A percentile compares a stretch with the other conserved stretches of the same genome.
phyloP scores from a whole-genome alignment of 2,888 invertebrate genomes.

The Drosophila hamatofila region DNA sequence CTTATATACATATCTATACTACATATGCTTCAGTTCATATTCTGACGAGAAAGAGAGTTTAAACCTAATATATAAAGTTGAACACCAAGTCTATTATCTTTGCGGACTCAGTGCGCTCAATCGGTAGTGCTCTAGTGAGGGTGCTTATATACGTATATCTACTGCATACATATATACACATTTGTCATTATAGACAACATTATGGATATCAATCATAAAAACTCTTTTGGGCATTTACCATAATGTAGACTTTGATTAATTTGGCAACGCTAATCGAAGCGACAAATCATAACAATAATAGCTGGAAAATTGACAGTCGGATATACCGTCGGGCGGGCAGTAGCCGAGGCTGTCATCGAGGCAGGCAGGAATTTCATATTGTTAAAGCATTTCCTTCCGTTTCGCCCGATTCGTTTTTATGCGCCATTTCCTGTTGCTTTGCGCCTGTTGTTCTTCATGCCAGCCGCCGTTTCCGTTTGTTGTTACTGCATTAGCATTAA shows the following conservation, averaged over 20 bases:
- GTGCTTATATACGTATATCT: no score
- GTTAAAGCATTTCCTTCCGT: conserved; percentile 75
- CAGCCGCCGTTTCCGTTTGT: conserved; percentile 18
- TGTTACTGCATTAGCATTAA: conserved; percentile 34
- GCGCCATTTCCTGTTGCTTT: conserved; percentile 61
- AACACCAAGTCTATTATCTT: no score
- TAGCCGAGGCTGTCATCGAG: neutral
- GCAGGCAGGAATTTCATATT: conserved; percentile 54
- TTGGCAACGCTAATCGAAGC: neutral
- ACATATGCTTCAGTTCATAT: no score
- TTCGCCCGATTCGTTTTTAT: conserved; percentile 59
- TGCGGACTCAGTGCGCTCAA: no score
- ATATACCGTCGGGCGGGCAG: conserved; percentile 35
- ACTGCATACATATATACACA: no score
- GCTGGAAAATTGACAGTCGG: conserved; percentile 39
- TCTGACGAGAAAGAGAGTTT: no score
- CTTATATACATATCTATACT: no score
- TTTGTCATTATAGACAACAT: no score
- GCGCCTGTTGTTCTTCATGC: conserved; percentile 24
- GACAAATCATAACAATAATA: conserved; percentile 38
- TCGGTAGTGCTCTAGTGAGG: no score
- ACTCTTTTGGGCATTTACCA: no score
- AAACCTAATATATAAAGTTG: no score
- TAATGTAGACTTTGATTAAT: neutral
- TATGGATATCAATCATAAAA: no score